Base-by-base conservation (phyloP, 2,113 vertebrate species). In the Camelus bactrianus region DNA sequence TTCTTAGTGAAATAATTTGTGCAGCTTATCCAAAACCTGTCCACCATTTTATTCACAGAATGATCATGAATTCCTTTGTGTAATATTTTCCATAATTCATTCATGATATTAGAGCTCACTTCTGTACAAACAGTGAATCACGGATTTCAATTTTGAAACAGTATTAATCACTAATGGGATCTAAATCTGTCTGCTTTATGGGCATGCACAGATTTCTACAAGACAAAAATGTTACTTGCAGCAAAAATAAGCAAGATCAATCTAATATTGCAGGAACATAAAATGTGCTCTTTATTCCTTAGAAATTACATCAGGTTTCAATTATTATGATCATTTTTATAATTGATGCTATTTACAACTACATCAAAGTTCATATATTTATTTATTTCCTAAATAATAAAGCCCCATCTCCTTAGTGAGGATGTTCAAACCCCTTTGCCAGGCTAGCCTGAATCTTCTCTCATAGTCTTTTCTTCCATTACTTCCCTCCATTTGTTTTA, bases 71-170 rank as follows among this genome's bases (percentile, higher is more conserved):
- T 89, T 94, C 79, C 26, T 85, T 87, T 93, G 70, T 84, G 85
- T 85, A 76, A 95, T 96, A 87, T 76, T 92, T 94, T 92, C 24
- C 65, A 92, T 96, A 94, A 95, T 80, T 97, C 88, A 96, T 96
- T 97, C 77, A 91, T 83, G 86, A 64, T 94, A 93, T 93, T 60
- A 93, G 58, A 70, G 48, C 89, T 96, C 54, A 91, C 52, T 58
- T 93, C 76, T 94, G 69, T 95, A 75, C 84, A 97, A 97, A 84
- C 93, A 42, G 77, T 94, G 48, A 97, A 52, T 65, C 95, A 42
- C 7, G 38, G 42, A 35, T 38, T 91, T 95, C 62, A 86, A 4
- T 48, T 94, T 94, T 94, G 81, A 91, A 50, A 58, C 15, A 64
- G 42, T 30, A 70, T 60, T 64, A 92, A 58, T 72, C 64, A 86